These are phyloP conservation scores for Cebus imitator DNA, from an alignment of 2,113 vertebrate genomes.

Conservation along the genomic window DNA sequence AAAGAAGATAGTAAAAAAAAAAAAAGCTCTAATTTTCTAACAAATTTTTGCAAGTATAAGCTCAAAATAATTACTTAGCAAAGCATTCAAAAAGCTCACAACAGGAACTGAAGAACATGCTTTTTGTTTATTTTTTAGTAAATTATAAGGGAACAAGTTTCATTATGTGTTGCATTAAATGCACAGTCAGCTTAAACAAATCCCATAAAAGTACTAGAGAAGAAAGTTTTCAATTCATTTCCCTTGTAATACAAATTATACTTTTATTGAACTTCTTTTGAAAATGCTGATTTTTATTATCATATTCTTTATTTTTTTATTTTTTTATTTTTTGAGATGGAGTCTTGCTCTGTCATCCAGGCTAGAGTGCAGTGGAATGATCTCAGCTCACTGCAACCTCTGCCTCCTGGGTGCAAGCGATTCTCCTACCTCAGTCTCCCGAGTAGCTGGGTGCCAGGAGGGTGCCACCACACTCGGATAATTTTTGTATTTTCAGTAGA, in stretches of 20 bases:
- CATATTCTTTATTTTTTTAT: background rate
- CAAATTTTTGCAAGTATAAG: slow-evolving; percentile 58
- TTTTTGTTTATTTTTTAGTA: slow-evolving; percentile 53
- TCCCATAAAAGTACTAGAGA: slow-evolving; percentile 16
- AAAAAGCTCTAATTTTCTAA: slow-evolving; percentile 67
- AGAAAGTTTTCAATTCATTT: slow-evolving; percentile 24
- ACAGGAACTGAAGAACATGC: slow-evolving; percentile 41
- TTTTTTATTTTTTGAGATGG: too few species aligned
- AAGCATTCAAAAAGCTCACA: slow-evolving; percentile 56
- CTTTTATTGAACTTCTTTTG: slow-evolving; percentile 5
- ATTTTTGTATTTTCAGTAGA: too few species aligned
- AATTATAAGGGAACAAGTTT: slow-evolving; percentile 64
- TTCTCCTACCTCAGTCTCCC: too few species aligned
- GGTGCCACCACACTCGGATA: too few species aligned
- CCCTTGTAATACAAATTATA: slow-evolving; percentile 34
- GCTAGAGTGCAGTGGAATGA: too few species aligned
- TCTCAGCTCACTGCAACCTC: too few species aligned
- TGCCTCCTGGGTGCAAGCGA: too few species aligned
- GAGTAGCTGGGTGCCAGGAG: too few species aligned
- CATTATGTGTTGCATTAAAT: slow-evolving; percentile 53
- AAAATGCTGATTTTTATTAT: slow-evolving; percentile 41
- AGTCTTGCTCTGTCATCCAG: too few species aligned
- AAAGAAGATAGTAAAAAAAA: slow-evolving; percentile 51
- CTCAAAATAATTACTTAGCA: slow-evolving; percentile 63
- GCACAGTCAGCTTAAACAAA: slow-evolving; percentile 58